These are phyloP conservation scores for Phorcus lineatus DNA, from an alignment of 2,888 invertebrate species.

Conservation along the genomic window DNA sequence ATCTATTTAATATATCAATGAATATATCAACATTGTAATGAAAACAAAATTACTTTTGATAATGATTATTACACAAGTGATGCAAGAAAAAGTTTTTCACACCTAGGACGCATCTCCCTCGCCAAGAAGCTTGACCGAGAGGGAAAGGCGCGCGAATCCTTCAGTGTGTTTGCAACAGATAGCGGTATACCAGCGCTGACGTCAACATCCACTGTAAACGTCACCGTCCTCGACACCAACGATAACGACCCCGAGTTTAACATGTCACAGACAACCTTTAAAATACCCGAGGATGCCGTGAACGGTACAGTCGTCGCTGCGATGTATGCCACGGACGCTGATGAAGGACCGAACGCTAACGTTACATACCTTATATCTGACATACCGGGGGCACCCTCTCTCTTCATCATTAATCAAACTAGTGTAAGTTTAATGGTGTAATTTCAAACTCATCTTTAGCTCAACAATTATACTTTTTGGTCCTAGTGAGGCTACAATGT, in stretches of 20 bases:
- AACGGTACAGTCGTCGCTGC: conserved; percentile 78
- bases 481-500: no score
- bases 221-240: conserved; percentile 85
- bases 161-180: conserved; percentile 63
- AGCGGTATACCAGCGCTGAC: conserved; percentile 51
- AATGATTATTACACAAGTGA: no score
- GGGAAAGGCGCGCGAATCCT: conserved; percentile 35
- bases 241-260: conserved; percentile 85
- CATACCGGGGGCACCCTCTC: conserved; percentile 78
- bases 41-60: no score
- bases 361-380: conserved; percentile 85
- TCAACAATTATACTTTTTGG: no score
- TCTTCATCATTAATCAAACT: neutral
- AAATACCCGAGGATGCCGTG: conserved; percentile 54
- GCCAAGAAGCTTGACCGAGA: conserved; percentile 80
- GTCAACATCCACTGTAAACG: conserved; percentile 80
- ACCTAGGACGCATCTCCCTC: conserved; percentile 57
- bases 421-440: neutral
- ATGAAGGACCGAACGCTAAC: conserved; percentile 79
- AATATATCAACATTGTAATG: no score
- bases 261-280: conserved; percentile 35
- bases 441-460: no score
- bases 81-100: neutral
- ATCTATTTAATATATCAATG: no score
- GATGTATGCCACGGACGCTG: conserved; percentile 83